Evolutionary conservation across 2,888 invertebrate genomes (phyloP).

Genomic region (Epinotia bilunana): DNA sequence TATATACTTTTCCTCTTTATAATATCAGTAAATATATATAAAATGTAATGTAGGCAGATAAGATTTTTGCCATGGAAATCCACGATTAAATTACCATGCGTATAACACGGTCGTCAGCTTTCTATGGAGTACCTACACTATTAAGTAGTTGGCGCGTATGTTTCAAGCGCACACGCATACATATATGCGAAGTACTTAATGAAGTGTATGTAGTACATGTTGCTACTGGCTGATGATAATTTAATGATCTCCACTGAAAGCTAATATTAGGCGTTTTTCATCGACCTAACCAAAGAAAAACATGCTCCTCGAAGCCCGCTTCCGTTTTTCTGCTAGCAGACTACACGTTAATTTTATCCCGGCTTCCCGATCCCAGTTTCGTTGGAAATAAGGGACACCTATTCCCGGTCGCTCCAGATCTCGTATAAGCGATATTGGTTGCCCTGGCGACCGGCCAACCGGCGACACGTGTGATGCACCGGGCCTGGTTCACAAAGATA

Average conservation of each 20-base stretch:
- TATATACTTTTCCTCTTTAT: too few relatives aligned
- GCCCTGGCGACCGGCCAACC: conserved; percentile 50
- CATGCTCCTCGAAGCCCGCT: not conserved
- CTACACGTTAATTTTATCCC: conserved; percentile 31
- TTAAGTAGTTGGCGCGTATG: too few relatives aligned
- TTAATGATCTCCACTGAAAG: not conserved
- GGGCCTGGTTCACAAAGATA: not conserved
- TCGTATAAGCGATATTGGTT: conserved; percentile 43
- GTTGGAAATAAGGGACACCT: conserved; percentile 36
- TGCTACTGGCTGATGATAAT: not conserved
- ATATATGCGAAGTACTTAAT: too few relatives aligned
- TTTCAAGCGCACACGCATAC: too few relatives aligned
- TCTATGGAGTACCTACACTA: too few relatives aligned
- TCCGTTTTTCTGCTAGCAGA: conserved; percentile 21
- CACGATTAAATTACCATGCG: too few relatives aligned
- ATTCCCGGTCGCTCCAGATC: conserved; percentile 42
- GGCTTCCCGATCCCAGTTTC: conserved; percentile 41
- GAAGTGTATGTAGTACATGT: not conserved
- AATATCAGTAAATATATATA: too few relatives aligned
- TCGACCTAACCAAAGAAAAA: not conserved
- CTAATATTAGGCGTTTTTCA: not conserved
- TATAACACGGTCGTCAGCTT: too few relatives aligned
- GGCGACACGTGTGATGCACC: conserved; percentile 44
- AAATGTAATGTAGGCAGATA: too few relatives aligned
- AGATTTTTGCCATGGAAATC: too few relatives aligned